Evolutionary conservation across 2,113 vertebrate genomes (phyloP), one percentile per base, ranked within the genome.

Genomic region (Zonotrichia leucophrys): DNA sequence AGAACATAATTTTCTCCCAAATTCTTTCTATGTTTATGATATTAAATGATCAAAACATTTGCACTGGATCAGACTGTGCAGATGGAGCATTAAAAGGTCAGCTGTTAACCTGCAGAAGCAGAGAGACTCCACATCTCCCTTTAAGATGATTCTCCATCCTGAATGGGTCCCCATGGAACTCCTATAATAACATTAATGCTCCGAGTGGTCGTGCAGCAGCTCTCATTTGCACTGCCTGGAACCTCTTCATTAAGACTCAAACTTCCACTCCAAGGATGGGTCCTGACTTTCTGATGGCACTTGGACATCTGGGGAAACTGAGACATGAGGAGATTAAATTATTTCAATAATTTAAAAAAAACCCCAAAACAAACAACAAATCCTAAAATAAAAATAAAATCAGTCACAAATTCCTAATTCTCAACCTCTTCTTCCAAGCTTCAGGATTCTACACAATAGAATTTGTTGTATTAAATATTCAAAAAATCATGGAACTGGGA

Each of bases 21-120:
- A 87, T 62, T 82, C 49, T 72, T 92, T 67, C 83, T 59, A 4
- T 75, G 42, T 84, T 94, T 90, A 90, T 86, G 52, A 63, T 92
- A 87, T 89, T 90, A 93, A 92, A 79, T 64, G 89, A 84, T 94
- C 88, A 89, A 76, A 77, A 35, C 76, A 73, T 94, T 96, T 89
- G 66, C 73, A 42, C 14, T 53, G 50, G 28, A 91, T 81, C 94
- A 91, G 50, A 79, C 83, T 89, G 83, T 68, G 85, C 69, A 80
- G 83, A 87, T 68, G 83, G 35, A 66, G 37, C 86, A 87, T 89
- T 94, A 90, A 96, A 93, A 92, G 95, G 92, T 95, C 95, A 89
- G 69, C 79, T 64, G 85, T 60, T 96, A 95, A 90, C 82, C 88
- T 83, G 88, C 55, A 83, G 74, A 66, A 77, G 82, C 68, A 67